These are phyloP conservation scores for Eretmochelys imbricata DNA, from an alignment of 2,113 vertebrate genomes.

Conservation along the genomic window DNA sequence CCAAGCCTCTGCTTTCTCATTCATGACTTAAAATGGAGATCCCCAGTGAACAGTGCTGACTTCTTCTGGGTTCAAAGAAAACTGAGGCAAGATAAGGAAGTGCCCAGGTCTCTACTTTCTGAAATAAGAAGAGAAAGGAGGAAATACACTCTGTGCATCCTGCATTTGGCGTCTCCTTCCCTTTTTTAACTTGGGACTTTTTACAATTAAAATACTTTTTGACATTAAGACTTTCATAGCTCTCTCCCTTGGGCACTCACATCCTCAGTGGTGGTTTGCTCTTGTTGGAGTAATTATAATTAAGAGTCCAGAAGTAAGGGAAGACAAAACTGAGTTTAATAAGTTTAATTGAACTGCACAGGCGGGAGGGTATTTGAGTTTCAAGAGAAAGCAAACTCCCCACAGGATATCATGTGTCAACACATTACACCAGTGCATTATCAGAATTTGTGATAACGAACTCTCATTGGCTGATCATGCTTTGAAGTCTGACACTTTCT, in stretches of 20 bases:
- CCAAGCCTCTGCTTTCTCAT: accelerated
- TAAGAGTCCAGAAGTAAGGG: not conserved
- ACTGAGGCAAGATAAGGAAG: accelerated
- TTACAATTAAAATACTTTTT: not conserved
- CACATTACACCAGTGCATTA: not conserved
- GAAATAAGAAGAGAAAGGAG: not conserved
- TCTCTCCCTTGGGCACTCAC: not conserved
- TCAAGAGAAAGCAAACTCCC: not conserved
- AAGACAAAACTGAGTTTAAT: not conserved
- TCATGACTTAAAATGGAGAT: not conserved
- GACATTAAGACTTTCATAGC: not conserved
- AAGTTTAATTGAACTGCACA: not conserved
- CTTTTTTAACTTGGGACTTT: not conserved
- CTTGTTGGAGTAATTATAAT: not conserved
- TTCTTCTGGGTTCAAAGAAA: not conserved
- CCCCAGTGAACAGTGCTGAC: accelerated
- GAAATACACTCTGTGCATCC: not conserved
- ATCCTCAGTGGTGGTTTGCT: too few relatives aligned
- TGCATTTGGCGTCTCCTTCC: not conserved
- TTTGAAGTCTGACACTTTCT: not conserved
- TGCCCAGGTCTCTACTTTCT: not conserved
- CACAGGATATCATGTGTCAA: not conserved
- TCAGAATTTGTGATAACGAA: not conserved
- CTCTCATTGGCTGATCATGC: accelerated
- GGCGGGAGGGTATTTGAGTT: not conserved